Evolutionary conservation across 1,140 invertebrate species (phyloP), one percentile per base, ranked within the genome.

Genomic region (Heterodera schachtii): DNA sequence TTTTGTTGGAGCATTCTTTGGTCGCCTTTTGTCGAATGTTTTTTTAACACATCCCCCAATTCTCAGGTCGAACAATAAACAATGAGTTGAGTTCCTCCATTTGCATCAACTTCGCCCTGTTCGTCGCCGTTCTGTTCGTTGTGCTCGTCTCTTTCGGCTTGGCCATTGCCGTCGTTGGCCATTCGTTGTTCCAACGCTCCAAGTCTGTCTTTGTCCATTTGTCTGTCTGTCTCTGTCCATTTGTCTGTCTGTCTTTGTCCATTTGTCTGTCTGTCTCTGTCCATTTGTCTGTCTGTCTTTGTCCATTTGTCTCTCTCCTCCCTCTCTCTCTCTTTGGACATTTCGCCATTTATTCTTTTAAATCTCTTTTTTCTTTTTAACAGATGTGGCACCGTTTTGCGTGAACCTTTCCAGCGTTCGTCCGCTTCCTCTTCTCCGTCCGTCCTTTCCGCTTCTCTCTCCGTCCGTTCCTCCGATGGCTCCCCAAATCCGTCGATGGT

Each of bases 91-190:
- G 47, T 21, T 43, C 82, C 11, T 49, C 84, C 11, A 70, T 85
- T 2, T 85, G 84, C 69, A 41, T 85, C n/a, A 87, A 86, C 60
- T 49, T 83, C 31, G 41, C 83, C 16, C 69, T 85, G 57, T 85
- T 85, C 41, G 71, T 70, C 21, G 70, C 75, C 21, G 19, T 85
- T 41, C n/a, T 78, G 13, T 41, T 87, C 16, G 49, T 84, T 21
- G 57, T 85, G 7, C 67, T 76, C 19, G 21, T 81, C 66, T 57
- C 80, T 31, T 83, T 85, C 75, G 84, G 74, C 3, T 16, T 84
- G 64, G 67, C 73, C 9, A 73, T 60, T 64, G 73, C 79, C 13
- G 19, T 87, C 19, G 75, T 85, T 19, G 57, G 84, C 44, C 75
- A 85, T 67, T 16, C 66, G 41, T 73, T 77, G 21, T 69, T 66